Base-by-base conservation (phyloP, 2,797 vertebrate species). In the Epinephelus malabaricus region DNA sequence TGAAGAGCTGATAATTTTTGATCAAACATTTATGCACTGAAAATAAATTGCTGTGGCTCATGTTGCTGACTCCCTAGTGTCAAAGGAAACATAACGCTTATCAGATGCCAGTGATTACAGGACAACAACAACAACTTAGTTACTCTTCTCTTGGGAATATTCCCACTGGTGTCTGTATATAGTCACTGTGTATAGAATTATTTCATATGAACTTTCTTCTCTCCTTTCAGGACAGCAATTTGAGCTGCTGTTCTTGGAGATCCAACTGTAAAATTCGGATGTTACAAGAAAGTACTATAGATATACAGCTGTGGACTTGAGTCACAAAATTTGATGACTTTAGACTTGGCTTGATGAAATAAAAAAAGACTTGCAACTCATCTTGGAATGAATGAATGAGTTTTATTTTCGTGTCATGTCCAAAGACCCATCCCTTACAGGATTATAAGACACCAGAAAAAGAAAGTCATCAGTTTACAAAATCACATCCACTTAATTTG, bases 41-140 rank as follows among this genome's bases (percentile, higher is more conserved):
- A 78, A 76, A 50, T 46, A 68, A 73, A 78, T 40, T 47, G 54
- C 25, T 19, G 38, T 60, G 67, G 51, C 51, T 68, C 65, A 69
- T 7, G 5, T 12, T 40, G 63, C 68, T 65, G 11, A 23, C 60
- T 73, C 67, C 68, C 58, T 43, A 10, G 43, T 49, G 58, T 76
- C 46, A 49, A 21, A 67, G 51, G n/a, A 55, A 55, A 60, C 2
- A 5, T 6, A 27, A 38, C 47, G 58, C 58, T 19, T 34, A 19
- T 77, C 18, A 76, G 65, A 61, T 68, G 34, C 4, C 11, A 62
- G 56, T 53, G 49, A 61, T 56, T 30, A n/a, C 23, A 78, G 63
- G 64, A 43, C 67, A 69, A 61, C 54, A 59, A 43, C 49, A 59
- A 40, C 69, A 53, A 51, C 11, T n/a, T 46, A 56, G 49, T 46